phyloP scores from a whole-genome alignment of 2,797 vertebrate genomes.

The Rhynchotus rufescens region DNA sequence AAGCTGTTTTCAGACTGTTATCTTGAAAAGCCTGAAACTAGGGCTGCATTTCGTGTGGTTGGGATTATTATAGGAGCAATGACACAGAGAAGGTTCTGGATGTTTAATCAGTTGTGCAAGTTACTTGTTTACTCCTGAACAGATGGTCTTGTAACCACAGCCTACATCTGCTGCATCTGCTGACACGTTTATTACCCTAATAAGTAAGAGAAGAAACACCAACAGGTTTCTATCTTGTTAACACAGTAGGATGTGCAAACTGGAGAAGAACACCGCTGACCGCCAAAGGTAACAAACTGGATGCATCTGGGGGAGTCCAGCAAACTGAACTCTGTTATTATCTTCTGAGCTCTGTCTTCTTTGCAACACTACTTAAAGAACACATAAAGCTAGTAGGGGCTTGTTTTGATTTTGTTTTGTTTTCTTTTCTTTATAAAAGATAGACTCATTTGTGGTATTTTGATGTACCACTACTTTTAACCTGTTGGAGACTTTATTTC shows the following conservation, averaged over 20 bases:
- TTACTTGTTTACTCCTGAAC: constrained; percentile 50
- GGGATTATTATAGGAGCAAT: neutral
- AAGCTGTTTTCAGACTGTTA: constrained; percentile 5
- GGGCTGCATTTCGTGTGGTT: neutral
- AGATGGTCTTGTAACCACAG: constrained; percentile 39
- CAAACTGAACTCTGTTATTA: neutral
- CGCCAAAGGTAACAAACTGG: neutral
- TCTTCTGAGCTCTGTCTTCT: neutral
- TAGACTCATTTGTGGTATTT: neutral
- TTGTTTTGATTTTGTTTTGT: neutral
- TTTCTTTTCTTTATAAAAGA: neutral
- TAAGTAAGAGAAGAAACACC: constrained; percentile 27
- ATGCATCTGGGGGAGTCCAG: neutral
- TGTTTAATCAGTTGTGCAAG: neutral
- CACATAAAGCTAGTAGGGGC: neutral
- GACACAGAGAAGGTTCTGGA: neutral
- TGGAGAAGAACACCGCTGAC: neutral
- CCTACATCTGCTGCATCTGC: neutral
- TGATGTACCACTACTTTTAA: neutral
- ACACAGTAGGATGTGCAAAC: neutral
- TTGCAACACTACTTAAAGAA: neutral
- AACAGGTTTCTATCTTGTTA: constrained; percentile 26
- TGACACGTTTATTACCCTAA: constrained; percentile 52
- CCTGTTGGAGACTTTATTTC: neutral
- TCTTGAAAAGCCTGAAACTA: neutral